A percentile compares a stretch with the other conserved stretches of the same genome.
Conservation (phyloP, 2,888 invertebrate genomes). For the Eilema caniola region DNA sequence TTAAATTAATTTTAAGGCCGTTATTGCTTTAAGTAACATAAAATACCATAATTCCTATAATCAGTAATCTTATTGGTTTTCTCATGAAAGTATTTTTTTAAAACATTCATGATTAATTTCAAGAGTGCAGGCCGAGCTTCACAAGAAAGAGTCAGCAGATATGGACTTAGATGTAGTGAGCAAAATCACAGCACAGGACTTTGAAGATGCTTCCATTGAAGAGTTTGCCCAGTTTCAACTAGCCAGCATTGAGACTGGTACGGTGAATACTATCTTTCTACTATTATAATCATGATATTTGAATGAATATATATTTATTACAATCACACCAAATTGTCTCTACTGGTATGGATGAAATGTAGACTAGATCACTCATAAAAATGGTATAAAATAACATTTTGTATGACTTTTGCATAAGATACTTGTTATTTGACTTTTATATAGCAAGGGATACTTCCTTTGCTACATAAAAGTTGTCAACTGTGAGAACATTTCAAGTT, state of each 20-base stretch:
- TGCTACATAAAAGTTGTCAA: too few species aligned
- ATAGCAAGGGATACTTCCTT: too few species aligned
- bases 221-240: slow-evolving; percentile 91
- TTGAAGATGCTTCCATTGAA: slow-evolving; percentile 91
- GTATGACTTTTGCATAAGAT: too few species aligned
- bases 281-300: background rate
- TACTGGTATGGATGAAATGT: background rate
- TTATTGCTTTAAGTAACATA: background rate
- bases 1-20: background rate
- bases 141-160: slow-evolving; percentile 86
- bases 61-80: background rate
- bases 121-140: slow-evolving; percentile 86
- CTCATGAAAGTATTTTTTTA: too few species aligned
- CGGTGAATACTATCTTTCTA: background rate
- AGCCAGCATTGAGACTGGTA: slow-evolving; percentile 89
- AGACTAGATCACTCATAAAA: background rate
- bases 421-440: too few species aligned
- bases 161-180: slow-evolving; percentile 88
- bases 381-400: too few species aligned
- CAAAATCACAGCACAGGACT: slow-evolving; percentile 94
- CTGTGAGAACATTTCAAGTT: too few species aligned
- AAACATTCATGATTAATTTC: slow-evolving; percentile 21
- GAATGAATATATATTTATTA: background rate
- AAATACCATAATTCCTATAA: too few species aligned
- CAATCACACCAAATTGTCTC: background rate